Evolutionary conservation across 2,888 invertebrate species (phyloP).

Genomic region (Cephus spinipes): DNA sequence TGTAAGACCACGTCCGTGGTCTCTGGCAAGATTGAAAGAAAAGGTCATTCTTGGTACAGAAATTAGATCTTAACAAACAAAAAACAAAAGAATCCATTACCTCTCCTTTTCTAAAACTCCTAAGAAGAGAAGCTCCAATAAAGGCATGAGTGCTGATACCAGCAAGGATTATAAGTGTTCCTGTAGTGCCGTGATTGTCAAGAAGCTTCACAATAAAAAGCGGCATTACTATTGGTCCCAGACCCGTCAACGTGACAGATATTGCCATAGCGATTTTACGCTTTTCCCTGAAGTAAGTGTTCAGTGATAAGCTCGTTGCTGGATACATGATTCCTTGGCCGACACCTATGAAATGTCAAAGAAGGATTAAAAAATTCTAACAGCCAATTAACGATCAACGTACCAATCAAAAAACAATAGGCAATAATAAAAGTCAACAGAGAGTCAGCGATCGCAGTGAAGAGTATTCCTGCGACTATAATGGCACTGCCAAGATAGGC

Average conservation of each 20-base stretch:
- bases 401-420: slow-evolving; percentile 56
- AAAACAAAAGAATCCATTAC: background rate
- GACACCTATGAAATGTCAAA: slow-evolving; percentile 55
- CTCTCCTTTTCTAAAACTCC: slow-evolving; percentile 58
- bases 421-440: slow-evolving; percentile 64
- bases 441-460: slow-evolving; percentile 63
- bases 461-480: slow-evolving; percentile 63
- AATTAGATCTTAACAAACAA: background rate
- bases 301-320: slow-evolving; percentile 67
- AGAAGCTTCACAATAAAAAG: slow-evolving; percentile 65
- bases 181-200: slow-evolving; percentile 59
- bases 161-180: slow-evolving; percentile 68
- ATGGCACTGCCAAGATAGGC: slow-evolving; percentile 62
- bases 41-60: background rate
- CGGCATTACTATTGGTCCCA: slow-evolving; percentile 68
- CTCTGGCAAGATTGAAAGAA: slow-evolving; percentile 12
- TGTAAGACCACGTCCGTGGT: slow-evolving; percentile 15
- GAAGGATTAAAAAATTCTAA: background rate
- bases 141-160: slow-evolving; percentile 67
- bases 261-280: slow-evolving; percentile 68
- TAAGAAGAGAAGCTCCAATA: slow-evolving; percentile 66
- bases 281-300: slow-evolving; percentile 68
- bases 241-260: slow-evolving; percentile 66
- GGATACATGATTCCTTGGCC: slow-evolving; percentile 67
- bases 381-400: background rate